Evolutionary conservation across 2,888 invertebrate species (phyloP).

Genomic region (Tetragonisca angustula): DNA sequence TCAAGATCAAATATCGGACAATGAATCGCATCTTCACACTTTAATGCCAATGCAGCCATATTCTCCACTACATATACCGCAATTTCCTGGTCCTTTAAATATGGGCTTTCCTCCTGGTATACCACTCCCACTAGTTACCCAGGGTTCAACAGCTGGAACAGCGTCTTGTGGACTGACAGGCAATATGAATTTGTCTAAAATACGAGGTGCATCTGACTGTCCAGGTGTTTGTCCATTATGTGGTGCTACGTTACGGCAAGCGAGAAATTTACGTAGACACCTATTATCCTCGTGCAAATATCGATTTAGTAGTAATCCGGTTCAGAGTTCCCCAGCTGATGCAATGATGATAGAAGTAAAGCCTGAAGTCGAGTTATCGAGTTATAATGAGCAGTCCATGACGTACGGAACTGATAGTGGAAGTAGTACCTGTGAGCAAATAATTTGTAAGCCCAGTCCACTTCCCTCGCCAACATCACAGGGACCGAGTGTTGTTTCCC

Average conservation of each 20-base stretch:
- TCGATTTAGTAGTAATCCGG: constrained; percentile 78
- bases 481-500: constrained; percentile 76
- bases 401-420: constrained; percentile 76
- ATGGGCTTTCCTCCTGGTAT: constrained; percentile 70
- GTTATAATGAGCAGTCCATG: constrained; percentile 70
- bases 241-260: constrained; percentile 86
- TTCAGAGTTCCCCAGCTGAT: constrained; percentile 71
- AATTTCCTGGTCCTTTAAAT: constrained; percentile 79
- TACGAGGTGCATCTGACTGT: constrained; percentile 87
- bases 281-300: constrained; percentile 84
- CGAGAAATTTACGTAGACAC: constrained; percentile 86
- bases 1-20: constrained; percentile 76
- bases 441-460: constrained; percentile 81
- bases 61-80: constrained; percentile 81
- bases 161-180: constrained; percentile 56
- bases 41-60: constrained; percentile 82
- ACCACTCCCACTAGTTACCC: constrained; percentile 57
- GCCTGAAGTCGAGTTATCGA: constrained; percentile 77
- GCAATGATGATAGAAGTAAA: constrained; percentile 80
- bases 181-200: constrained; percentile 82
- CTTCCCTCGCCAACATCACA: constrained; percentile 77
- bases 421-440: constrained; percentile 80
- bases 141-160: constrained; percentile 48
- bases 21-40: constrained; percentile 78
- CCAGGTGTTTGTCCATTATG: constrained; percentile 87